Evolutionary conservation across 53 echinoderm and acorn worm species (phyloP), one percentile per base, ranked within the genome.

Genomic region (Paelopatides confundens): DNA sequence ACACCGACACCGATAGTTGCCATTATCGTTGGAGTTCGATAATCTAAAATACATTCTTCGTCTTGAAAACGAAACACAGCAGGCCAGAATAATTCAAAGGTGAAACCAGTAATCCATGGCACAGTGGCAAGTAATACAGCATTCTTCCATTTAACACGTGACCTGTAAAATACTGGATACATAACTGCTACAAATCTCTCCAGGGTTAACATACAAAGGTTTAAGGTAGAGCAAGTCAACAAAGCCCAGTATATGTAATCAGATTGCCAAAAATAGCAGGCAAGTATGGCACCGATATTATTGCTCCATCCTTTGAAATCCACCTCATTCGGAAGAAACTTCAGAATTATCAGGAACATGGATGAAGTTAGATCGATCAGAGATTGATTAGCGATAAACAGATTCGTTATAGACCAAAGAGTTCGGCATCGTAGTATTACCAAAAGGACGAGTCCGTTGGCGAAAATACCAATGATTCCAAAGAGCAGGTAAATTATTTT

Each of bases 1-100:
- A 94, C 64, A n/a, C 82, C 34, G 33, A 86, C 53, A 28, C 94
- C 94, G 15, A 35, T 86, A n/a, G 62, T 39, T 30, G 64, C 81
- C 87, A 86, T 86, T 7, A 65, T 50, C 29, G 64, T 70, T 1
- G 9, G 29, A 39, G 35, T 86, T 50, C 86, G 86, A 89, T 89
- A 94, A 28, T 69, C 70, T 31, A 71, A 46, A 38, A 53, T 28
- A 76, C 94, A 94, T 31, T 48, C 71, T 33, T 69, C 68, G 33
- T 82, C 67, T 48, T 66, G 66, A 3, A 51, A 65, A 11, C 50
- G 79, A 49, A 66, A 68, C n/a, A 82, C 66, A n/a, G 81, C 66
- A 7, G 69, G 64, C 88, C 88, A 88, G 52, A 65, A 81, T 31
- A 65, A 65, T 66, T 81, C 49, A 51, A 81, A 81, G 21, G 88